phyloP scores from a whole-genome alignment of 2,888 invertebrate species.

The Minunthozetes semirufus region DNA sequence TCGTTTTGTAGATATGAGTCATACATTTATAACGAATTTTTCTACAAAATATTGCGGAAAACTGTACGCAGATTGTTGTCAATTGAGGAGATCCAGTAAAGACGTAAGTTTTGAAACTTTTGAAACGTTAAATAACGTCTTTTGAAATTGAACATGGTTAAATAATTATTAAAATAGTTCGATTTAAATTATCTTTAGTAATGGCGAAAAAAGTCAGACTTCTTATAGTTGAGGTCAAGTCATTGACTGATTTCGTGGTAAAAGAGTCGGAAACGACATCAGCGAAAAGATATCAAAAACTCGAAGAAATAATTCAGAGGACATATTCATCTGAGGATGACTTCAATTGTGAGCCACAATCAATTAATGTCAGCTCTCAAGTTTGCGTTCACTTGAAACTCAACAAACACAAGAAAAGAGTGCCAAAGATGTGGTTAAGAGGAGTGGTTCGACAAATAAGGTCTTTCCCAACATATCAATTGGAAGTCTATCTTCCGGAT shows the following conservation, averaged over 20 bases:
- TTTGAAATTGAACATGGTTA: no score
- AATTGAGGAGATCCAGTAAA: no score
- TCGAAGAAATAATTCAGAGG: conserved; percentile 7
- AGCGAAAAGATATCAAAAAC: neutral
- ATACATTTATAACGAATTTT: no score
- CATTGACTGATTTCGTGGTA: neutral
- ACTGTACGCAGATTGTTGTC: no score
- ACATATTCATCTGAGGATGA: neutral
- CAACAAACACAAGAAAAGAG: neutral
- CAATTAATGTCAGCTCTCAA: neutral
- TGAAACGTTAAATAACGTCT: no score
- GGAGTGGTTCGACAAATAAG: neutral
- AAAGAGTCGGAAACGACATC: neutral
- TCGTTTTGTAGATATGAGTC: no score
- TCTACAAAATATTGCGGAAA: no score
- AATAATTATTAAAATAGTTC: no score
- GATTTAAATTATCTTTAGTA: no score
- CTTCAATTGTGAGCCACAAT: neutral
- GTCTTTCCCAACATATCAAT: neutral
- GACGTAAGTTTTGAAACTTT: no score
- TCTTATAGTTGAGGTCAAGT: neutral
- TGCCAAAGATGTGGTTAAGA: neutral
- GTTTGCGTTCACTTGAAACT: neutral
- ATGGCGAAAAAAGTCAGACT: neutral
- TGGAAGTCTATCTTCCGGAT: neutral